phyloP scores from a whole-genome alignment of 2,113 vertebrate genomes.

The Lepus americanus region DNA sequence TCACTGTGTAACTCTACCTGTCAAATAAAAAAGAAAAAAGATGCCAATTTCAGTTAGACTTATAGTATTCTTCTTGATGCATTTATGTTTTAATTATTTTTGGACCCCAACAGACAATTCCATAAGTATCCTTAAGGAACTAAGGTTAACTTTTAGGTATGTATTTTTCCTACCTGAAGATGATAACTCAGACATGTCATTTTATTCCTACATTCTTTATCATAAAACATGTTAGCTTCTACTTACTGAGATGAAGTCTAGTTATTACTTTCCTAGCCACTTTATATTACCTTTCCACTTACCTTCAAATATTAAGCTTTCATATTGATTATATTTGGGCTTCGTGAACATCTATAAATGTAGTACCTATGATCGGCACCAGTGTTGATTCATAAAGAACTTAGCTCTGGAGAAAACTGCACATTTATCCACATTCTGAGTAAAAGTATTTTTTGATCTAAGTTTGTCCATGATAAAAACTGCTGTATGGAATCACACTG shows the following conservation, averaged over 20 bases:
- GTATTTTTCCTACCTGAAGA: slow-evolving; percentile 3
- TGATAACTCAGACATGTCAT: neutral
- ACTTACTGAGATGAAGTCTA: slow-evolving; percentile 42
- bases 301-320: slow-evolving; percentile 39
- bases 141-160: neutral
- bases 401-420: slow-evolving; percentile 13
- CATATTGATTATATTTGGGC: neutral
- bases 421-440: neutral
- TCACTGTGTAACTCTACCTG: no score
- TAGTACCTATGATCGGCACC: slow-evolving; percentile 14
- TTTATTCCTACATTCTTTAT: slow-evolving; percentile 37
- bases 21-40: no score
- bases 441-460: neutral
- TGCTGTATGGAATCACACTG: neutral
- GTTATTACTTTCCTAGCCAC: slow-evolving; percentile 38
- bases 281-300: neutral
- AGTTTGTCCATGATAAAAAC: neutral
- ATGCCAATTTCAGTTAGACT: neutral
- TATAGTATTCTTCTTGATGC: neutral
- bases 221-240: slow-evolving; percentile 45
- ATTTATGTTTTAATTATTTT: slow-evolving; percentile 58
- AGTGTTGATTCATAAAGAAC: slow-evolving; percentile 48
- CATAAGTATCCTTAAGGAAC: neutral
- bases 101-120: neutral
- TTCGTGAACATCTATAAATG: slow-evolving; percentile 51